Base-by-base conservation (phyloP, 2,888 invertebrate species). In the Aleiodes leptofemur region DNA sequence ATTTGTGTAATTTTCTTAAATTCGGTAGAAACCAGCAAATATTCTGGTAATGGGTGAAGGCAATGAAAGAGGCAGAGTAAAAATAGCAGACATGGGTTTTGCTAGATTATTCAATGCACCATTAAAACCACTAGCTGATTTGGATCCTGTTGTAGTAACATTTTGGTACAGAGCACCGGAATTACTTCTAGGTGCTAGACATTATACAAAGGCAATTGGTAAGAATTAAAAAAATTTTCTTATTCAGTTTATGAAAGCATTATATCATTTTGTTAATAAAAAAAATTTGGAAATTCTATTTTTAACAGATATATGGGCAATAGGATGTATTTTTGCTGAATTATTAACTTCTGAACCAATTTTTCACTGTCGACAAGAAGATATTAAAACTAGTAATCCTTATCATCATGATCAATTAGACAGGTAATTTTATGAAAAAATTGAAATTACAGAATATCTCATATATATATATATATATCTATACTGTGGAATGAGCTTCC, bases 121-220 rank as follows among this genome's bases (percentile, higher is more conserved):
- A 0, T 90, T 99, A 72, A 99, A 99, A 90, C 98, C 99, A 0
- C 90, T 99, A 53, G 99, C 99, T 9, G 99, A 99, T 90, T 91
- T 99, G 81, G 99, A 99, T 91, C 99, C 99, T 5, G 99, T 99
- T 2, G 99, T 99, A 57, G 99, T 99, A 3, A 99, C 99, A 80
- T 99, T 99, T 91, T 99, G 99, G 98, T 99, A 99, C 90, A 92
- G 99, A 86, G 99, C 99, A 1, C 99, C 99, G 0, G 99, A 99
- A 90, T 90, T 98, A 74, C 90, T 98, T 68, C 91, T 98, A 31
- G 98, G 97, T 23, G 98, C 98, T 43, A 93, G 98, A 76, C 98
- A 98, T 92, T 98, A 98, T 86, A 98, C 98, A 4, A 98, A 98
- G 91, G 98, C 98, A 77, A 98, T 98, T 85, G 96, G 96, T 96